phyloP scores from a whole-genome alignment of 1,140 invertebrate species.

The Daktulosphaira vitifoliae region DNA sequence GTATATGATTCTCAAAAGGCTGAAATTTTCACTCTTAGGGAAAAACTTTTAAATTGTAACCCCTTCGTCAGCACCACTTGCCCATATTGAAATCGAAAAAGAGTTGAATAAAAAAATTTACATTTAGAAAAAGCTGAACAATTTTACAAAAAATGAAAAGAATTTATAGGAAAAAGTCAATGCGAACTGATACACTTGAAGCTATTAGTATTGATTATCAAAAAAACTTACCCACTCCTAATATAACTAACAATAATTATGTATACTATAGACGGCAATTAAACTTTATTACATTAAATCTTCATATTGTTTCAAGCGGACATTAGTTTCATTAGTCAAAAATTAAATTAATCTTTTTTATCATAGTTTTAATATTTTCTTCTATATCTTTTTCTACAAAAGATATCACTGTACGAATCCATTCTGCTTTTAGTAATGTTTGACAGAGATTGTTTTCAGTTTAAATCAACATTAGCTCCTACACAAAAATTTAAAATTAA shows the following conservation, averaged over 20 bases:
- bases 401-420: not conserved
- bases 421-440: slow-evolving; percentile 9
- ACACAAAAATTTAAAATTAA: not conserved
- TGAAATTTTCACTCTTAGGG: not conserved
- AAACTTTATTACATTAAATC: no score
- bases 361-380: slow-evolving; percentile 7
- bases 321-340: no score
- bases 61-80: not conserved
- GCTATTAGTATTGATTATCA: slow-evolving; percentile 28
- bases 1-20: slow-evolving; percentile 19
- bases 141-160: slow-evolving; percentile 22
- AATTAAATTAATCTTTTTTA: not conserved
- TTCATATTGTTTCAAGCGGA: slow-evolving; percentile 18
- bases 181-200: no score
- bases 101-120: slow-evolving; percentile 18
- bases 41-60: slow-evolving; percentile 6
- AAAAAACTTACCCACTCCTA: slow-evolving; percentile 25
- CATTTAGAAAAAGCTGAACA: slow-evolving; percentile 26
- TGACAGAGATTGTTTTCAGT: slow-evolving; percentile 14
- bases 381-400: slow-evolving; percentile 18
- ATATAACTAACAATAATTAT: slow-evolving; percentile 27
- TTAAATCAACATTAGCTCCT: slow-evolving; percentile 17
- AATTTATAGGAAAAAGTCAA: slow-evolving; percentile 14
- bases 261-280: slow-evolving; percentile 19
- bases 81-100: not conserved